Evolutionary conservation across 2,888 invertebrate species (phyloP).

Genomic region (Acholoe squamosa): DNA sequence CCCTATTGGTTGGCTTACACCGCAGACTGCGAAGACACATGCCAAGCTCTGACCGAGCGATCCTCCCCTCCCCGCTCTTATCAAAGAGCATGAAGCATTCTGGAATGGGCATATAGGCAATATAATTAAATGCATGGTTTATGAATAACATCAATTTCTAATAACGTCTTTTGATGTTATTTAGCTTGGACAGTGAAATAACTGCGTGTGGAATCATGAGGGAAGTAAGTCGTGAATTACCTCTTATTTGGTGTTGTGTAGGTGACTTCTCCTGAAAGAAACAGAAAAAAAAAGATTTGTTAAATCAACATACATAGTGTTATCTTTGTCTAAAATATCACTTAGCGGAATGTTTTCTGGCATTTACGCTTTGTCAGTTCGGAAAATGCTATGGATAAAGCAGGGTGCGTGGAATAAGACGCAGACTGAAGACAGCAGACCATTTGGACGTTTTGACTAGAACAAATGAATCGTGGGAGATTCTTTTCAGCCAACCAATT

Average conservation of each 20-base stretch:
- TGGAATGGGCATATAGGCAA: background rate
- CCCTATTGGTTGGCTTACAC: slow-evolving; percentile 44
- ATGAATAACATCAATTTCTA: background rate
- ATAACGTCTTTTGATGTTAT: background rate
- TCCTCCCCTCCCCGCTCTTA: slow-evolving; percentile 46
- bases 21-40: slow-evolving; percentile 45
- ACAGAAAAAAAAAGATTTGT: background rate
- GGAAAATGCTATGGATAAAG: too few relatives aligned
- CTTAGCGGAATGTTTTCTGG: too few relatives aligned
- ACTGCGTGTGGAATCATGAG: background rate
- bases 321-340: too few relatives aligned
- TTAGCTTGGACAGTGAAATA: background rate
- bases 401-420: too few relatives aligned
- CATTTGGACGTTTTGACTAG: too few relatives aligned
- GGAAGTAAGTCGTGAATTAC: background rate
- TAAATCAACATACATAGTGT: too few relatives aligned
- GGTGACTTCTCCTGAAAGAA: slow-evolving; percentile 24
- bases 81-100: slow-evolving; percentile 61
- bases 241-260: slow-evolving; percentile 17
- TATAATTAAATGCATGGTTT: too few relatives aligned
- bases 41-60: slow-evolving; percentile 31
- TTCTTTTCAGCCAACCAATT: too few relatives aligned
- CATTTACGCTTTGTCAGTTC: too few relatives aligned
- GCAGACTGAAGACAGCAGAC: too few relatives aligned
- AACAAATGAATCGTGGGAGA: too few relatives aligned